Percentiles rank a stretch among this genome's conserved stretches.
phyloP scores from a whole-genome alignment of 2,888 invertebrate species.

The Ypsolopha scabrella region DNA sequence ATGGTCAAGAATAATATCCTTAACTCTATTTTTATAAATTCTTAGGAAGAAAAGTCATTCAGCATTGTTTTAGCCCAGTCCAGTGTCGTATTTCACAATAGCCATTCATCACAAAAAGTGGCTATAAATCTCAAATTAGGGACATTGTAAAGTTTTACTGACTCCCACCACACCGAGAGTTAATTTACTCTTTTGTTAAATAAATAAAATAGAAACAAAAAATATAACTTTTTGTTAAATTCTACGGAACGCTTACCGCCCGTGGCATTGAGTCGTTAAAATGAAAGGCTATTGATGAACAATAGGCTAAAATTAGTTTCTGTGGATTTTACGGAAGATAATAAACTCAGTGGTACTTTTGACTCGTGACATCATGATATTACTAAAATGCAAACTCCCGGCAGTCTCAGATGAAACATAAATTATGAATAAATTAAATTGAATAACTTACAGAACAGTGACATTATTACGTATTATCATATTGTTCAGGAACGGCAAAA shows the following conservation, averaged over 20 bases:
- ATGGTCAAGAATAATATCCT: too few species aligned
- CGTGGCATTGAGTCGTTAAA: not conserved
- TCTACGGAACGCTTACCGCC: not conserved
- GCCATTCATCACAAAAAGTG: constrained; percentile 37
- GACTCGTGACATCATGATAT: too few species aligned
- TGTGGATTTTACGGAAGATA: too few species aligned
- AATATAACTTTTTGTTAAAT: not conserved
- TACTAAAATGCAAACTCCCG: too few species aligned
- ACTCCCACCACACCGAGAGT: constrained; percentile 31
- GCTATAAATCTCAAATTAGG: constrained; percentile 51
- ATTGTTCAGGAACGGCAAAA: too few species aligned
- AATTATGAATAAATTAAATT: too few species aligned
- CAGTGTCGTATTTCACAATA: constrained; percentile 45
- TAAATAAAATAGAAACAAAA: constrained; percentile 14
- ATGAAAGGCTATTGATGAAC: not conserved
- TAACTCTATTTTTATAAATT: constrained; percentile 1
- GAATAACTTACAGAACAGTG: too few species aligned
- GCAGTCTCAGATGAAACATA: too few species aligned
- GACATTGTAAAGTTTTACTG: constrained; percentile 56
- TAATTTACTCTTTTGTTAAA: constrained; percentile 28
- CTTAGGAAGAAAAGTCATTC: not conserved
- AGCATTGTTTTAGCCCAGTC: constrained; percentile 11
- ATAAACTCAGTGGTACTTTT: too few species aligned
- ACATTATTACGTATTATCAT: too few species aligned
- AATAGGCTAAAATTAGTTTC: too few species aligned